A percentile compares a stretch with the other conserved stretches of the same genome.
Conservation (phyloP, 2,797 vertebrate species). For the Danio albolineatus region DNA sequence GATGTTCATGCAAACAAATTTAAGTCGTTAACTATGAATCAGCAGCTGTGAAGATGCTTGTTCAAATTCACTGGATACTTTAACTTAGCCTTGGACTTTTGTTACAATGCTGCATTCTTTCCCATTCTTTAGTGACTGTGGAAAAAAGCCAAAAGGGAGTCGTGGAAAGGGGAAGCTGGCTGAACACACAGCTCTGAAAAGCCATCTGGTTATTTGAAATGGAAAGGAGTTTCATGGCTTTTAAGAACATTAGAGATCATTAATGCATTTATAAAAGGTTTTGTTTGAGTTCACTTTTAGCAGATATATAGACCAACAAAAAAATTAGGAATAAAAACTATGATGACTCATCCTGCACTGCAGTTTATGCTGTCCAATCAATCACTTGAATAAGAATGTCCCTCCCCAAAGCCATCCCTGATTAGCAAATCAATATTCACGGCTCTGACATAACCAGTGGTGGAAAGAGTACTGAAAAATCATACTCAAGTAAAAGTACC, state of each 20-base stretch:
- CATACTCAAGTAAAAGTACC: too few relatives aligned
- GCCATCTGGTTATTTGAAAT: slow-evolving; percentile 64
- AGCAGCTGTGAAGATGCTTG: neutral
- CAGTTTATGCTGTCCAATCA: neutral
- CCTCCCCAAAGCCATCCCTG: neutral
- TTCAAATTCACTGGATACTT: neutral
- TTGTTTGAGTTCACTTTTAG: neutral
- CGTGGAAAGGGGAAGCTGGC: slow-evolving; percentile 61
- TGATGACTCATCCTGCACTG: neutral
- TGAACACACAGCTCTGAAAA: slow-evolving; percentile 62
- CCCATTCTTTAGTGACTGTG: slow-evolving; percentile 50
- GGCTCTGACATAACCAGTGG: neutral
- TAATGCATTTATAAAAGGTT: neutral
- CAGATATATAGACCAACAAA: neutral
- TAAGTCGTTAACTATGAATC: slow-evolving; percentile 11
- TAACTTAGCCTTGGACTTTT: neutral
- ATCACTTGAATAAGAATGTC: neutral
- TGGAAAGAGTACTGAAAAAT: too few relatives aligned
- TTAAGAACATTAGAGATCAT: neutral
- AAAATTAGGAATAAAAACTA: neutral
- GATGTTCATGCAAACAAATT: slow-evolving; percentile 3
- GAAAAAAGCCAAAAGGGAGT: slow-evolving; percentile 57
- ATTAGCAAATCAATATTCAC: too few relatives aligned
- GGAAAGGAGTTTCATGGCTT: slow-evolving; percentile 42
- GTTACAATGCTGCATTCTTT: slow-evolving; percentile 5